Percentiles rank a stretch among this genome's conserved stretches.
phyloP scores from a whole-genome alignment of 1,140 invertebrate species.

The Campoletis sonorensis region DNA sequence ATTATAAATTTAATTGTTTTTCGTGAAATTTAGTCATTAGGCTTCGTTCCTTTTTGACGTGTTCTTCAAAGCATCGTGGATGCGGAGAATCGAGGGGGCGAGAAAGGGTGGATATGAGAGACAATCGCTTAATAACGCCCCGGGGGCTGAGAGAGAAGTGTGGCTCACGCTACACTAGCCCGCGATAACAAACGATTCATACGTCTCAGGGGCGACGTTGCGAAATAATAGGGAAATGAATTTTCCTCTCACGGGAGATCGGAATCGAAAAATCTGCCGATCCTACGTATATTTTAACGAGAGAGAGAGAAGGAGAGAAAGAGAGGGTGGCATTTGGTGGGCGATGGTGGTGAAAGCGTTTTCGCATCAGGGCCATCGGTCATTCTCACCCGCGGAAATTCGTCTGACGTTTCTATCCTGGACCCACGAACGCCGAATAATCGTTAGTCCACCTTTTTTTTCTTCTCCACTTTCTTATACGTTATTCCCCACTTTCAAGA shows the following conservation, averaged over 20 bases:
- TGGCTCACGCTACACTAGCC: conserved; percentile 9
- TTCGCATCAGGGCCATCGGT: conserved; percentile 47
- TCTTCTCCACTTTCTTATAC: conserved; percentile 18
- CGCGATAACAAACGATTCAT: conserved; percentile 75
- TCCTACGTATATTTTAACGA: conserved; percentile 38
- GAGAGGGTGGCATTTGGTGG: conserved; percentile 38
- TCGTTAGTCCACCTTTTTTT: conserved; percentile 6
- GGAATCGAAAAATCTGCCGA: conserved; percentile 60
- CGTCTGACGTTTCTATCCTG: conserved; percentile 33
- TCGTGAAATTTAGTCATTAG: neutral
- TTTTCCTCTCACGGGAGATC: conserved; percentile 70
- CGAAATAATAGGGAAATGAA: conserved; percentile 78
- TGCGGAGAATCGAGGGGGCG: conserved; percentile 35
- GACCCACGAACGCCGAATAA: conserved; percentile 4
- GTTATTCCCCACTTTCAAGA: conserved; percentile 25
- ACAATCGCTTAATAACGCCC: conserved; percentile 53
- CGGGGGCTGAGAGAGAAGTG: conserved; percentile 43
- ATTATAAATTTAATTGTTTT: conserved; percentile 6
- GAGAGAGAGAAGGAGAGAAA: conserved; percentile 36
- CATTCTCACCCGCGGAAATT: conserved; percentile 43
- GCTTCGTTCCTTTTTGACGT: neutral
- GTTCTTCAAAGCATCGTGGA: neutral
- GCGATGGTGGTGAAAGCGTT: conserved; percentile 47
- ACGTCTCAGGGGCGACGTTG: conserved; percentile 73
- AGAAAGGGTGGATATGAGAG: conserved; percentile 52